phyloP scores from a whole-genome alignment of 1,140 invertebrate species.

The Dinoponera quadriceps region DNA sequence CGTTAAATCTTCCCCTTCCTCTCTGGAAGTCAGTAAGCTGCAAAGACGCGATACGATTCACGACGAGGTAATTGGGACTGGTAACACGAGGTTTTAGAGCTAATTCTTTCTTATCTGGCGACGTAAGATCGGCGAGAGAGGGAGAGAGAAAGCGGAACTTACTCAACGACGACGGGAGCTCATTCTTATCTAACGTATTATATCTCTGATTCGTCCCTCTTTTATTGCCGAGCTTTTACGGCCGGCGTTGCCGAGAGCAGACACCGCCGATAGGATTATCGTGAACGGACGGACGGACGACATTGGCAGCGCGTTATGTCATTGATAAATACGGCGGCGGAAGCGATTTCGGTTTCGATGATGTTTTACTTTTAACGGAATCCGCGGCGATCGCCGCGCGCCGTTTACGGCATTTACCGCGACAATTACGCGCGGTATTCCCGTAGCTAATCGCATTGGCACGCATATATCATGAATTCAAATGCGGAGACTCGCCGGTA shows the following conservation, averaged over 20 bases:
- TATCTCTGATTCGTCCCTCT: not conserved
- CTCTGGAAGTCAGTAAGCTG: not conserved
- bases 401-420: not conserved
- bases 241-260: no score
- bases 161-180: slow-evolving; percentile 22
- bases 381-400: slow-evolving; percentile 16
- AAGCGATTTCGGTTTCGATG: slow-evolving; percentile 29
- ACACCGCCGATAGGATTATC: not conserved
- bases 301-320: not conserved
- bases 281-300: no score
- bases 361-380: slow-evolving; percentile 46
- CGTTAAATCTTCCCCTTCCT: not conserved
- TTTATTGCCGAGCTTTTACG: not conserved
- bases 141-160: not conserved
- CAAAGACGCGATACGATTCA: slow-evolving; percentile 8
- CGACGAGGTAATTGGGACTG: slow-evolving; percentile 8
- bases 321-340: slow-evolving; percentile 15
- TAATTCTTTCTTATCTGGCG: not conserved
- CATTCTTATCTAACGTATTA: not conserved
- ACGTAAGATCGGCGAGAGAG: no score
- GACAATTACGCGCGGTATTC: slow-evolving; percentile 38
- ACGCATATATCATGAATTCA: slow-evolving; percentile 50
- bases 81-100: not conserved
- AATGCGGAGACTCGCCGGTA: slow-evolving; percentile 25
- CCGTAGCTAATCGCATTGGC: slow-evolving; percentile 45